Base-by-base conservation (phyloP, 2,888 invertebrate species). In the Clanis bilineata region DNA sequence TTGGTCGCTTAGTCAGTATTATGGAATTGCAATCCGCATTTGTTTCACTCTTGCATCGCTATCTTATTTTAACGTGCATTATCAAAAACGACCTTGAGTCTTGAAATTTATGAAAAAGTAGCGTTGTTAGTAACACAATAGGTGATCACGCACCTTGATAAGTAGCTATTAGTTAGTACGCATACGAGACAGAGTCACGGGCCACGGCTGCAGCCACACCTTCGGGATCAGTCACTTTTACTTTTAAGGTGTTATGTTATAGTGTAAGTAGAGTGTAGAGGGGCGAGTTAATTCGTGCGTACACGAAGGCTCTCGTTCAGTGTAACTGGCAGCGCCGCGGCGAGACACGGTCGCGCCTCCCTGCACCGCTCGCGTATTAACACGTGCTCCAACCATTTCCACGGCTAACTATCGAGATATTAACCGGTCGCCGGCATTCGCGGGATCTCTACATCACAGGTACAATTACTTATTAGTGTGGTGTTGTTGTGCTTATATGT, bases 201-300 rank as follows among this genome's bases (percentile, higher is more conserved):
- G n/a, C n/a, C n/a, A n/a, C 74, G 82, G 73, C 62, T 69, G 72
- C 68, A 69, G 77, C 77, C 85, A 83, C 85, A 82, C 87, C 87
- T 85, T 79, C 81, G 80, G 88, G 90, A 88, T 80, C 72, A 74
- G 82, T 81, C 83, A 90, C 90, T 90, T 90, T 90, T 90, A 90
- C 90, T 90, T 90, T 86, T 80, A 77, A 79, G 79, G 75, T 79
- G 73, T 72, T 73, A 65, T 71, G 69, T 70, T 73, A 77, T 70
- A 71, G 73, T 54, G 55, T 54, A 54, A 70, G 82, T 82, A 82
- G 84, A 65, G 38, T 71, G 82, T 82, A 82, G 85, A 67, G 85
- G 85, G 84, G 84, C 77, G 79, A 75, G 75, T 78, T 72, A 75
- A 73, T 77, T 79, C 69, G 71, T 67, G 73, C 68, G 73, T 67